Conservation (phyloP, 2,888 invertebrate species). For the Stenolophus ochropezus region DNA sequence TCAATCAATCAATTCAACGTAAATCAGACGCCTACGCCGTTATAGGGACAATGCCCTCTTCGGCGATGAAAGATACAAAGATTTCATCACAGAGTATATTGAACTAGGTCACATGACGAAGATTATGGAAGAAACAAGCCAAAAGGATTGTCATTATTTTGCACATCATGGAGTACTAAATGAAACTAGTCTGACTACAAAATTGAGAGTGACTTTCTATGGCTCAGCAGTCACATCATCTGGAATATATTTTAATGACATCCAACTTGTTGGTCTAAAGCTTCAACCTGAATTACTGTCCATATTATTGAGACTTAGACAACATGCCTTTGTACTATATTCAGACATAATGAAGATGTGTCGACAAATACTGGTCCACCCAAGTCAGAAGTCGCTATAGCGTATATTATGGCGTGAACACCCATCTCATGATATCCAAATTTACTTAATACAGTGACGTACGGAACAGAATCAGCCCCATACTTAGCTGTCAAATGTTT, state of each 20-base stretch:
- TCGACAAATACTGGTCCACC: slow-evolving; percentile 63
- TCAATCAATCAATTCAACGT: too few species aligned
- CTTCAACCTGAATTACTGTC: slow-evolving; percentile 63
- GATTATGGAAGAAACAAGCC: not conserved
- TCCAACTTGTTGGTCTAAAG: slow-evolving; percentile 62
- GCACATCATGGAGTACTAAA: not conserved
- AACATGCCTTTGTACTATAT: slow-evolving; percentile 62
- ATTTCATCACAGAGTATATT: not conserved
- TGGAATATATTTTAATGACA: not conserved
- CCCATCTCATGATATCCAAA: slow-evolving; percentile 44
- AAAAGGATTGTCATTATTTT: too few species aligned
- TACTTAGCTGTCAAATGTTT: slow-evolving; percentile 62
- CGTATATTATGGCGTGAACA: slow-evolving; percentile 62
- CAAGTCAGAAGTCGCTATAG: slow-evolving; percentile 62
- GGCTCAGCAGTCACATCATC: not conserved
- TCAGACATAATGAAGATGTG: slow-evolving; percentile 66
- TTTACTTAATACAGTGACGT: slow-evolving; percentile 62
- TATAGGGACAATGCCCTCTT: too few species aligned
- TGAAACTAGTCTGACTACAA: not conserved
- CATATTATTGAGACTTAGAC: slow-evolving; percentile 64
- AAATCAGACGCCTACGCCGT: too few species aligned
- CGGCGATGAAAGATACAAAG: too few species aligned
- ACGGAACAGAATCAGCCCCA: slow-evolving; percentile 61
- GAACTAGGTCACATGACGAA: not conserved
- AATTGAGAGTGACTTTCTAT: not conserved